Percentiles rank a stretch among this genome's conserved stretches.
Evolutionary conservation across 2,113 vertebrate genomes (phyloP).

Genomic region (Apodemus sylvaticus): DNA sequence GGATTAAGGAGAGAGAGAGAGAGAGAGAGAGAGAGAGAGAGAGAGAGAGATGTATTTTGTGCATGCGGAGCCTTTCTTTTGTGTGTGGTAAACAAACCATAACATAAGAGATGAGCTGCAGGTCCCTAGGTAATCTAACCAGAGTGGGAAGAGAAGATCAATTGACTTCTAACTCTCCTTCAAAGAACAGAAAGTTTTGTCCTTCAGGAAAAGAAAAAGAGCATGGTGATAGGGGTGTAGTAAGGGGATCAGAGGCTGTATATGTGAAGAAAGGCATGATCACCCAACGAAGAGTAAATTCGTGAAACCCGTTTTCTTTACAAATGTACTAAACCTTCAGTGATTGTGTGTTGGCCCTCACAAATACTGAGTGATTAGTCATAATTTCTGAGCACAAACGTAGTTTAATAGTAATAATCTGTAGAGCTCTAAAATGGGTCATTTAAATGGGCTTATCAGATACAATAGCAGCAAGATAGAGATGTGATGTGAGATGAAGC

Average conservation of each 20-base stretch:
- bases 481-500: neutral
- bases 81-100: conserved; percentile 42
- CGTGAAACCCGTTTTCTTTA: neutral
- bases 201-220: conserved; percentile 14
- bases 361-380: neutral
- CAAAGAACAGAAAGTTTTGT: conserved; percentile 48
- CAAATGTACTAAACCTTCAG: neutral
- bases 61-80: neutral
- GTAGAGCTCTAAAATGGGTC: neutral
- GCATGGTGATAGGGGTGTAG: neutral
- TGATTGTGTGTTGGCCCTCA: neutral
- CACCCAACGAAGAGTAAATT: neutral
- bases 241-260: neutral
- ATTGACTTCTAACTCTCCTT: conserved; percentile 44
- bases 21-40: too few species aligned
- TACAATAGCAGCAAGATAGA: neutral
- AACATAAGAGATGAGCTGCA: neutral
- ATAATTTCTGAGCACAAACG: neutral
- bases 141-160: conserved; percentile 58
- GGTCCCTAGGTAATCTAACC: conserved; percentile 46
- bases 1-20: neutral
- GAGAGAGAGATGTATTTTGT: neutral
- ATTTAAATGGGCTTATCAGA: conserved; percentile 29
- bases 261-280: neutral
- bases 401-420: neutral